Evolutionary conservation across 1,140 invertebrate genomes (phyloP).

Genomic region (Homalodisca vitripennis): DNA sequence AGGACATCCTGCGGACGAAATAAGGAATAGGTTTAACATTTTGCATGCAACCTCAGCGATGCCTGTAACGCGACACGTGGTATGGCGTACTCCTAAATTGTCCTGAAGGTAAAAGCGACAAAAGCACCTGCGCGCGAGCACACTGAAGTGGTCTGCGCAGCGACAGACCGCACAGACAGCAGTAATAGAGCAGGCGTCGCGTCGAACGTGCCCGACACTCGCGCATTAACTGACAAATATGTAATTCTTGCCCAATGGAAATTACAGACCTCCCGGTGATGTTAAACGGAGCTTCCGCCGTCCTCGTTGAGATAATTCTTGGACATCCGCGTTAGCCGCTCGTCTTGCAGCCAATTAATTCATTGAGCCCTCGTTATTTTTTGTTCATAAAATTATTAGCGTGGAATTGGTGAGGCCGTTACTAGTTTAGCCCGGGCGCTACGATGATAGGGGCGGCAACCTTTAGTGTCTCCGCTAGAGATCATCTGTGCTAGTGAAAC

Average conservation of each 20-base stretch:
- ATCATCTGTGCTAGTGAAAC: too few species aligned
- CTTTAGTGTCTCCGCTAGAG: too few species aligned
- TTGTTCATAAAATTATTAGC: not conserved
- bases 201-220: not conserved
- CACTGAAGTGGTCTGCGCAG: not conserved
- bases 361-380: not conserved
- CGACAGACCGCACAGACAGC: not conserved
- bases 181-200: not conserved
- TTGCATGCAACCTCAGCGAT: not conserved
- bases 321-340: not conserved
- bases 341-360: not conserved
- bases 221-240: slow-evolving; percentile 17
- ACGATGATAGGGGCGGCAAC: too few species aligned
- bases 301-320: slow-evolving; percentile 10
- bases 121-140: not conserved
- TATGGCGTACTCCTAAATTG: not conserved
- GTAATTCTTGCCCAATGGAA: slow-evolving; percentile 17
- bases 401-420: not conserved
- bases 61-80: not conserved
- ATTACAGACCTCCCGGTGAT: slow-evolving; percentile 21
- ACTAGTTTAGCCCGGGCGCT: too few species aligned
- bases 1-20: not conserved
- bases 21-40: too few species aligned
- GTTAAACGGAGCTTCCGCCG: slow-evolving; percentile 3
- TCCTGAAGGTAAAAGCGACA: not conserved